Evolutionary conservation across 2,888 invertebrate species (phyloP), one percentile per base, ranked within the genome.

Genomic region (Scaptomyza parva): DNA sequence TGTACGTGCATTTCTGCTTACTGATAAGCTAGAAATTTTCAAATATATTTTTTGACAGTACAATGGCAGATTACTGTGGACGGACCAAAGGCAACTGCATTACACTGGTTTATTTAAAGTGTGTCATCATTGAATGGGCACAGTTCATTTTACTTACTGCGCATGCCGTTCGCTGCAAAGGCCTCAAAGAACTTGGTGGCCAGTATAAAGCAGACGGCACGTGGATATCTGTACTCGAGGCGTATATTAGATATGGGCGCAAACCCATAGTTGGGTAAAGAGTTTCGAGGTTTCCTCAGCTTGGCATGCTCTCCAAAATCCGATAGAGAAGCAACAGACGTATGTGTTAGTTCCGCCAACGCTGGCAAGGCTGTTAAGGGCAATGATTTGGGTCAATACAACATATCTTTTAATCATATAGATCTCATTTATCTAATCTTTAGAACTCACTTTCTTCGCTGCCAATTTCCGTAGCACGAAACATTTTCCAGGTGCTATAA

Each of bases 141-240:
- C 14, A 22, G 9, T 18, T 53, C 11, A 12, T 57, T 18, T 14
- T 9, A 90, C 91, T 90, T 67, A 92, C 92, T 91, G 87, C 92
- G 79, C 30, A 92, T 90, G 59, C 92, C 92, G 77, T 92, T 92
- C 5, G 92, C 92, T 0, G 91, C 90, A 69, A 92, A 91, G 8
- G 92, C 91, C 80, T 92, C 92, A 55, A 92, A 91, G 64, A 91
- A 90, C 68, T 92, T 92, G 14, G 90, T 87, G 35, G 78, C 67
- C 44, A 92, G 70, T 33, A 92, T 78, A 57, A 92, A 92, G 41
- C 76, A 76, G 12, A 92, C 91, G 11, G 91, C 92, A 8, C 81
- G 78, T 11, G 92, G 92, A 80, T 92, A 92, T 51, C 74, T 88
- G 59, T 89, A 83, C 28, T 80, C 75, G 30, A 79, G 67, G 9